Evolutionary conservation across 23 tunicate genomes (phyloP), one percentile per base, ranked within the genome.

Genomic region (Styela clava): DNA sequence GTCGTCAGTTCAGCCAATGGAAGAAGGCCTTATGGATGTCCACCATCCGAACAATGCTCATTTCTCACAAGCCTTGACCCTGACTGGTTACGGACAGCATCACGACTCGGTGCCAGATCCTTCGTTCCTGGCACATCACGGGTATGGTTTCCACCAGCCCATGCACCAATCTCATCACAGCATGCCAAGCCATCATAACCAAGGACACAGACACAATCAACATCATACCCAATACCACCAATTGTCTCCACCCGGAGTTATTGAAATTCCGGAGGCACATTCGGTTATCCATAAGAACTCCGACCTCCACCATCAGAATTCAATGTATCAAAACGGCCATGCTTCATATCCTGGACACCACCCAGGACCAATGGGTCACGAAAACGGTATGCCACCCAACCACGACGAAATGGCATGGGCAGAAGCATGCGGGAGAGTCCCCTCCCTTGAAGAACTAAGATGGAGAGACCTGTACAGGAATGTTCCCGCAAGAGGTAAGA

Each of bases 401-500:
- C 73, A 76, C 72, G 61, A 24, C 16, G 86, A 83, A 24, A 34
- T 23, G 25, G 61, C 35, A 25, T 65, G 62, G 61, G 37, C 22
- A 2, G 74, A 29, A 70, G 16, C 36, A 28, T 68, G 52, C 0
- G 65, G 82, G 33, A 34, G 85, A 68, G 62, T 69, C 63, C 87
- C 87, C 26, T 74, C 74, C 28, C 68, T 74, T 24, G 87, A 84
- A 67, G 92, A 87, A 52, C 63, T 87, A 2, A 74, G 92, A 23
- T 87, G 85, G 83, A 65, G 92, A 9, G 92, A 87, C 37, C 30
- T 79, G 27, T 87, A 74, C 35, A 68, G 92, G 31, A 82, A 84
- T 69, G 73, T 87, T 78, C 92, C 92, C 16, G 92, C 92, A 1
- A 78, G 85, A 19, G 92, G 92, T 87, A 67, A 74, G 84, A 51